Evolutionary conservation across 2,113 vertebrate species (phyloP), one percentile per base, ranked within the genome.

Genomic region (Aleadryas rufinucha): DNA sequence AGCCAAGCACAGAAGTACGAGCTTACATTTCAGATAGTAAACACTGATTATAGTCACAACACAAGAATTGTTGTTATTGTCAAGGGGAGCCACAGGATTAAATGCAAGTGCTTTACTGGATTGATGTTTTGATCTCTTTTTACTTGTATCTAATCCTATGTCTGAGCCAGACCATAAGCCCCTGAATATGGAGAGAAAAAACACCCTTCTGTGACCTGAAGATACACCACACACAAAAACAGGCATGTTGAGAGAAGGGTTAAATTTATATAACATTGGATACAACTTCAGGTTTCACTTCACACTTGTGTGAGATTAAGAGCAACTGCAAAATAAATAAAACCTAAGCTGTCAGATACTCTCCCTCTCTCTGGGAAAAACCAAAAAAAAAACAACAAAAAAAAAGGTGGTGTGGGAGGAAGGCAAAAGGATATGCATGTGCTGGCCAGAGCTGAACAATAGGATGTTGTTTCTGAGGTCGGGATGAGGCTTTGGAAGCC

Each of bases 381-480:
- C 2, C 24, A 11, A 17, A 8, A 26, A 18, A 65, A 23, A 35
- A 54, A 24, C 11, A 42, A n/a, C n/a, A 52, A 31, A 22, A 35
- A 56, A 23, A 39, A 28, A 59, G 8, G 8, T 19, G 20, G 13
- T 47, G 10, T 4, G 1, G 1, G 11, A 26, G 7, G 8, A 49
- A 61, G 10, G 52, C 3, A 2, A 83, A 83, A 28, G 20, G 23
- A 41, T 2, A 0, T 7, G 6, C 2, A 2, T 8, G 12, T 1
- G 0, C n/a, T 59, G 53, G 30, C 21, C 1, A 4, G 63, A 79
- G 35, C 44, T 56, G 37, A 27, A 39, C 1, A 4, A 44, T 0
- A 14, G 13, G 6, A 16, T 53, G 23, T 11, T 42, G 44, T 30
- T 88, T 72, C 63, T 22, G 42, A 69, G 33, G 21, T 8, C 0